Base-by-base conservation (phyloP, 2,113 vertebrate species). In the Ellobius talpinus region DNA sequence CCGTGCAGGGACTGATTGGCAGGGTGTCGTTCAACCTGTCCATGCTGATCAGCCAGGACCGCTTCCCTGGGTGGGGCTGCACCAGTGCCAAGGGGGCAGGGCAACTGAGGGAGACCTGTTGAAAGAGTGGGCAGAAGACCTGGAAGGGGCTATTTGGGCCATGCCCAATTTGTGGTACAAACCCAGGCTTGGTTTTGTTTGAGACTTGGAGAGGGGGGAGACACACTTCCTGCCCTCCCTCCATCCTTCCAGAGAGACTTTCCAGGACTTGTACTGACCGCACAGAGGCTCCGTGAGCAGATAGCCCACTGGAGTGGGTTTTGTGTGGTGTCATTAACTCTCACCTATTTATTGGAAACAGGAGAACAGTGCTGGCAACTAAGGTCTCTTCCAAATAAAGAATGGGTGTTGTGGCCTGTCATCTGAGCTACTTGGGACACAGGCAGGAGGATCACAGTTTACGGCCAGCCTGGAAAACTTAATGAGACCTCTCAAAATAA, bases 1-100 rank as follows among this genome's bases (percentile, higher is more conserved):
- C 93, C 85, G 97, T 84, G 95, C 95, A 91, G 96, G 98, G 98
- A 98, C 94, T 95, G 98, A 98, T 98, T 95, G 95, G 97, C 95
- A 45, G 97, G 52, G 90, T 68, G 1, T 96, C 95, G 97, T 96
- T 98, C 97, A 91, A 12, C 94, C 78, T 85, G 89, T 82, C 66
- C 74, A 11, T 97, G 96, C 98, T 96, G 95, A 94, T 97, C 96
- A 97, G 93, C 91, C 91, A 85, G 87, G 77, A 74, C 94, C 89
- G 0, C 93, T n/a, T 63, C 61, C 72, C 29, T 73, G 94, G 95
- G 96, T 47, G 77, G 93, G 92, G 92, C 97, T 1, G 90, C 96
- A 95, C 77, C 66, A 50, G 0, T 26, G 66, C 13, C 0, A 0
- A 39, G 16, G 47, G n/a, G 31, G 11, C 24, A 39, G 17, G 50